phyloP scores from a whole-genome alignment of 1,140 invertebrate genomes.

The Schlechtendalia chinensis region DNA sequence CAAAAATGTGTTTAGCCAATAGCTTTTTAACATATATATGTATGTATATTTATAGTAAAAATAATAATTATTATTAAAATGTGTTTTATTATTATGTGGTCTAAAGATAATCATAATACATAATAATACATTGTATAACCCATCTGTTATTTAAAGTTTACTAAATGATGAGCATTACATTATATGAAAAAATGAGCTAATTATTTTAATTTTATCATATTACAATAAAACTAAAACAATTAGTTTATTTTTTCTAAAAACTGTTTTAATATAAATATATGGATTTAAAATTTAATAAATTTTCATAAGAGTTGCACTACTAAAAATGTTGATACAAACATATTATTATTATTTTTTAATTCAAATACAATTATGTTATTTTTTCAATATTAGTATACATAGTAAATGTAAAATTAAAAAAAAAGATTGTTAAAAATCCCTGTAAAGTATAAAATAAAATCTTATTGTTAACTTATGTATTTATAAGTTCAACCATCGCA shows the following conservation, averaged over 20 bases:
- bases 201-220: no score
- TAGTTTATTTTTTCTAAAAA: constrained; percentile 17
- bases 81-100: constrained; percentile 8
- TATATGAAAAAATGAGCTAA: no score
- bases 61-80: constrained; percentile 3
- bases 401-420: neutral
- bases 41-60: no score
- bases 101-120: constrained; percentile 3
- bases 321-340: constrained; percentile 8
- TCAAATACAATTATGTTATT: neutral
- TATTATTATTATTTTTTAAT: neutral
- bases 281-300: no score
- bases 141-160: neutral
- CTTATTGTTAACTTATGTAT: neutral
- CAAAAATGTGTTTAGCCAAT: constrained; percentile 27
- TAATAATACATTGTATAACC: neutral
- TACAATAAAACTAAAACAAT: neutral
- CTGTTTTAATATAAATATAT: constrained; percentile 9
- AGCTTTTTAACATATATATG: constrained; percentile 15
- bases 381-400: neutral
- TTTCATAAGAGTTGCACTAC: constrained; percentile 11
- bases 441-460: constrained; percentile 29
- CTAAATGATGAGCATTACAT: constrained; percentile 7
- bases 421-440: neutral
- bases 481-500: neutral